phyloP scores from a whole-genome alignment of 2,797 vertebrate genomes.

The Masticophis lateralis region DNA sequence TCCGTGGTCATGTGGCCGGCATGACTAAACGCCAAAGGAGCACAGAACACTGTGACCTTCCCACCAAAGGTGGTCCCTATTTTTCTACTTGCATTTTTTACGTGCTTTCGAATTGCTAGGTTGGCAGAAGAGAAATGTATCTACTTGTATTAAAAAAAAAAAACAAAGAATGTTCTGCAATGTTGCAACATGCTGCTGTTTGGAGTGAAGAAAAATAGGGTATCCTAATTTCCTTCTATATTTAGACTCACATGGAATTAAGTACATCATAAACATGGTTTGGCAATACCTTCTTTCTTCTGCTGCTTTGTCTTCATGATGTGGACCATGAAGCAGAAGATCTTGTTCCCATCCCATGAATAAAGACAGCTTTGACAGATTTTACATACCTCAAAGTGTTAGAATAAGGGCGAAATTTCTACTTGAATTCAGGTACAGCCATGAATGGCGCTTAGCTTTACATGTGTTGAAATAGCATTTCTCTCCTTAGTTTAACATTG shows the following conservation, averaged over 20 bases:
- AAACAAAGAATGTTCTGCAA: neutral
- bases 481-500: neutral
- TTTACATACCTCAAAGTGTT: neutral
- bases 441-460: neutral
- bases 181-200: neutral
- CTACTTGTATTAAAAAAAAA: neutral
- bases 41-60: too few species aligned
- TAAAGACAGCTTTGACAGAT: neutral
- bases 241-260: neutral
- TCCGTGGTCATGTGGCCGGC: too few species aligned
- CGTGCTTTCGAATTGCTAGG: too few species aligned
- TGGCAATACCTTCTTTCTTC: neutral
- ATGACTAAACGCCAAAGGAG: too few species aligned
- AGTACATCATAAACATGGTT: neutral
- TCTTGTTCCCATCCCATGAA: neutral
- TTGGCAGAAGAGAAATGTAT: neutral
- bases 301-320: neutral
- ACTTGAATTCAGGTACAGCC: neutral
- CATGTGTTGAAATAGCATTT: neutral
- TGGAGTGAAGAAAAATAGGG: neutral
- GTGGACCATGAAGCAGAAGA: neutral
- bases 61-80: too few species aligned
- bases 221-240: neutral
- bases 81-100: too few species aligned
- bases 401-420: neutral